Evolutionary conservation across 2,113 vertebrate genomes (phyloP), one percentile per base, ranked within the genome.

Genomic region (Leucopternis melanops): DNA sequence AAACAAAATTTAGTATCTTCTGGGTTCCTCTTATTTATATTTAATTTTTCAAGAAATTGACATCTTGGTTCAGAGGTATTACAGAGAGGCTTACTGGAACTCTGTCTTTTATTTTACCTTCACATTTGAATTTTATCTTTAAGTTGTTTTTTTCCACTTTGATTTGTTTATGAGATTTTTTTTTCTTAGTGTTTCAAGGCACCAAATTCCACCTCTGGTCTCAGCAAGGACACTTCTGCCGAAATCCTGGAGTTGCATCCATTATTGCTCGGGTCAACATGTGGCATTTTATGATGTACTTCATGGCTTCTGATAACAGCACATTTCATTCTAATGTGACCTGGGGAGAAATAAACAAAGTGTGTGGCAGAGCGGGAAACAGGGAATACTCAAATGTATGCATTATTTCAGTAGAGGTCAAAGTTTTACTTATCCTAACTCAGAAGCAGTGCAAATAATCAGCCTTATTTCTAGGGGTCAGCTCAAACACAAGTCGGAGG

Each of bases 221-320:
- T 90, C 49, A 63, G 13, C 22, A 89, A 89, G 80, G 80, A 81
- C 81, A 74, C 10, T 12, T n/a, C 63, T 92, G 19, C 42, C 71
- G 38, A 86, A 89, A 65, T 66, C 50, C 50, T 83, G n/a, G 21
- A 71, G 13, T 16, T 95, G 36, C 32, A 55, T 62, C n/a, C 36
- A 9, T 88, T 81, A 62, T 17, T 70, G 31, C 32, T 38, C 67
- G 32, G 32, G 32, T 85, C n/a, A 94, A 70, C 81, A 86, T 88
- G 63, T 91, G 91, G 81, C 63, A 67, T 94, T 95, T 96, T 96
- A 95, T 77, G 59, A 86, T 86, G 69, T n/a, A 81, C 38, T 83
- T 94, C 79, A 67, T 47, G 26, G 45, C 19, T 86, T 88, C 58
- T 86, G 71, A 95, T 50, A 50, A 86, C 47, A 95, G 23, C 54